Base-by-base conservation (phyloP, 1,140 invertebrate species). In the Goniozus legneri region DNA sequence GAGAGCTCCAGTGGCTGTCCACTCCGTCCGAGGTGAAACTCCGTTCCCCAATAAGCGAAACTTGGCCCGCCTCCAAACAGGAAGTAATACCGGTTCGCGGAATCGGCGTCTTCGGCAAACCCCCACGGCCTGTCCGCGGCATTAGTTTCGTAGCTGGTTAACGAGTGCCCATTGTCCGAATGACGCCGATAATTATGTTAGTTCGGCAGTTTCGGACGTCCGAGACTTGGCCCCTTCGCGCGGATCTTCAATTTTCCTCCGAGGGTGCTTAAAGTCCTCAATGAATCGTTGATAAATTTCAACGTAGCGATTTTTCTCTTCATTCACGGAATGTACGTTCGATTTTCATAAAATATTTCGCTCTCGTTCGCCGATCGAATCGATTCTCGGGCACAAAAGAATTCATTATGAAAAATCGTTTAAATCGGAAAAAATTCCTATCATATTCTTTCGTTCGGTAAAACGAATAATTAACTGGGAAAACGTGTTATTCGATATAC, bases 131-230 rank as follows among this genome's bases (percentile, higher is more conserved):
- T 51, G 46, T 56, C 56, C 44, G 27, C 46, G 35, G 58, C 58
- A 62, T 64, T 64, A 67, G 60, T 68, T 67, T 56, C 50, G 40
- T 42, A 43, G 40, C n/a, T 35, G 36, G 49, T 52, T 68, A 70
- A 72, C 69, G 62, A 70, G 58, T 56, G 32, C 58, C 52, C 67
- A 70, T 70, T 66, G 69, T 59, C 67, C 55, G 54, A 56, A n/a
- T n/a, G 59, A 60, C 59, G 52, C 51, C 60, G 53, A 69, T 69
- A 72, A 71, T 68, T 69, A 64, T 62, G 65, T 69, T 64, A 60
- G 52, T 54, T 56, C 44, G 56, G 53, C 56, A 58, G 54, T 27
- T 33, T 34, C 15, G 42, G 40, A 49, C 47, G 31, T 34, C 39
- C 18, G 42, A 22, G 54, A 54, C n/a, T n/a, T n/a, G n/a, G n/a